These are phyloP conservation scores for Scotopteryx bipunctaria DNA, from an alignment of 2,888 invertebrate species.

Conservation along the genomic window DNA sequence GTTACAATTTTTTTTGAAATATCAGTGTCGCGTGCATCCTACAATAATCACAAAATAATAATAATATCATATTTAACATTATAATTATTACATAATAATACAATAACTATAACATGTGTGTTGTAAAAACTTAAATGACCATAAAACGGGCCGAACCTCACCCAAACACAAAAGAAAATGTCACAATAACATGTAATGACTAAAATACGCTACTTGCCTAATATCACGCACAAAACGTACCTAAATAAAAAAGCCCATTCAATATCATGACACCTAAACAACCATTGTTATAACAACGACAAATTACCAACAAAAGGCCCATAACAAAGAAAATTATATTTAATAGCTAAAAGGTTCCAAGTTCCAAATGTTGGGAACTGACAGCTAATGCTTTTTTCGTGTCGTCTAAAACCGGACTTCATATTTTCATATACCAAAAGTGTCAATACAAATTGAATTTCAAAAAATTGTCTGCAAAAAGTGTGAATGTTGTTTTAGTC, in stretches of 20 bases:
- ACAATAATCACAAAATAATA: too few species aligned
- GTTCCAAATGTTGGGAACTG: constrained; percentile 22
- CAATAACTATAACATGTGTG: too few species aligned
- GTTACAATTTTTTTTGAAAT: too few species aligned
- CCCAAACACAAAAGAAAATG: neutral
- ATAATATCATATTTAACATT: too few species aligned
- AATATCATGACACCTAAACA: constrained; percentile 6
- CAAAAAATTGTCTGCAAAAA: neutral
- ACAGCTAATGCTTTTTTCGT: constrained; percentile 18
- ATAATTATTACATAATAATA: too few species aligned
- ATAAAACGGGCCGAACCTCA: neutral
- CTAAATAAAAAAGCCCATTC: constrained; percentile 7
- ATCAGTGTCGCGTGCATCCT: too few species aligned
- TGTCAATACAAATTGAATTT: neutral
- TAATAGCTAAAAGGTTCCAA: constrained; percentile 29
- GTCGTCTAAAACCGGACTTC: constrained; percentile 10
- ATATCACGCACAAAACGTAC: constrained; percentile 7
- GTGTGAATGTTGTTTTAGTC: neutral
- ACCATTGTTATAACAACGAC: constrained; percentile 24
- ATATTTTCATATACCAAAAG: constrained; percentile 6
- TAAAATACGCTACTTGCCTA: neutral
- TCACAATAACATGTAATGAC: neutral
- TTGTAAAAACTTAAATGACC: too few species aligned
- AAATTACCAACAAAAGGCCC: constrained; percentile 9
- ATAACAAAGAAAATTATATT: constrained; percentile 27